Evolutionary conservation across 2,888 invertebrate genomes (phyloP).

Genomic region (Bombyx huttoni): DNA sequence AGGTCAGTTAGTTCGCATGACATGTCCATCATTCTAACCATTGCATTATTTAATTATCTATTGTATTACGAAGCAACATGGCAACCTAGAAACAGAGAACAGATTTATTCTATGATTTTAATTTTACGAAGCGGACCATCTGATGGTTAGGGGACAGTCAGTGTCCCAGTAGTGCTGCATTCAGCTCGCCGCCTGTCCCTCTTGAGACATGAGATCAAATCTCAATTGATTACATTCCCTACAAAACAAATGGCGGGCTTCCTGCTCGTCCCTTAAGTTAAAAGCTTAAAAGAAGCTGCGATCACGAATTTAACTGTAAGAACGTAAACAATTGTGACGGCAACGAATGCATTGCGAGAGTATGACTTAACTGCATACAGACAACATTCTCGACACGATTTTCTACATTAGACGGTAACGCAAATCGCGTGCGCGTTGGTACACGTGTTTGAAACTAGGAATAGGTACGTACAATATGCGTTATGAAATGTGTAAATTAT

Average conservation of each 20-base stretch:
- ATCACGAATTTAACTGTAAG: not conserved
- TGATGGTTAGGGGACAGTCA: too few species aligned
- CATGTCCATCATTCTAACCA: constrained; percentile 27
- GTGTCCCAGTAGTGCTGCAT: too few species aligned
- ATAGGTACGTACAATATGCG: constrained; percentile 19
- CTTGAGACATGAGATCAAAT: too few species aligned
- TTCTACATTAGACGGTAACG: constrained; percentile 7
- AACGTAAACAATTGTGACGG: constrained; percentile 1
- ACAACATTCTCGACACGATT: constrained; percentile 4
- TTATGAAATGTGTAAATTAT: constrained; percentile 38
- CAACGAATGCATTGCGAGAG: not conserved
- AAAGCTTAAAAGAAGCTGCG: not conserved
- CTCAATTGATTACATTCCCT: too few species aligned
- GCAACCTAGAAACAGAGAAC: not conserved
- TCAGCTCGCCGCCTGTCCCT: too few species aligned
- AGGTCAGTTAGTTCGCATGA: constrained; percentile 24
- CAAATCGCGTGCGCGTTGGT: constrained; percentile 16
- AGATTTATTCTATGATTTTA: not conserved
- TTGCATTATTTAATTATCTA: constrained; percentile 37
- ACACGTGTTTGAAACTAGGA: constrained; percentile 17
- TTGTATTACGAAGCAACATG: constrained; percentile 24
- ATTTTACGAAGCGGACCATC: too few species aligned
- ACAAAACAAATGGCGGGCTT: too few species aligned
- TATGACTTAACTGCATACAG: constrained; percentile 4
- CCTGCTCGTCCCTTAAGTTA: not conserved